A percentile compares a stretch with the other conserved stretches of the same genome.
phyloP scores from a whole-genome alignment of 2,888 invertebrate species.

The Cantharis rustica region DNA sequence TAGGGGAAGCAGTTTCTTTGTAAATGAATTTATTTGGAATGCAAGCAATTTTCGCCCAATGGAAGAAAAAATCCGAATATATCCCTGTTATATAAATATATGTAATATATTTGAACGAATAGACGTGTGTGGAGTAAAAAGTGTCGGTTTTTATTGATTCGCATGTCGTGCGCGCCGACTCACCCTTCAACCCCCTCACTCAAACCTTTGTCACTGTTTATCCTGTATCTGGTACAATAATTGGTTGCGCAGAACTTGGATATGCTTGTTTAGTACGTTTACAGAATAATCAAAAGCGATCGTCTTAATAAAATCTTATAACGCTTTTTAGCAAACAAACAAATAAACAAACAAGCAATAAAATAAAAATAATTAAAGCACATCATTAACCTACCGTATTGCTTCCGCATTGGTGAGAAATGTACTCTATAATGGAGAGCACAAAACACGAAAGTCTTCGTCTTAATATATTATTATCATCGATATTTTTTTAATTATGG shows the following conservation, averaged over 20 bases:
- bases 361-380: background rate
- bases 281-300: slow-evolving; percentile 20
- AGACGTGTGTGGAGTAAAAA: slow-evolving; percentile 47
- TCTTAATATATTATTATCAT: too few species aligned
- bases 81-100: slow-evolving; percentile 30
- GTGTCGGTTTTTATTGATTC: slow-evolving; percentile 55
- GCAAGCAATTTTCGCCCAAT: slow-evolving; percentile 16
- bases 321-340: background rate
- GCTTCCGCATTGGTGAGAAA: background rate
- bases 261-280: slow-evolving; percentile 46
- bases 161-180: slow-evolving; percentile 47
- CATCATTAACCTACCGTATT: background rate
- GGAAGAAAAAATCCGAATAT: slow-evolving; percentile 35
- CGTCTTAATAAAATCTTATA: background rate
- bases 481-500: background rate
- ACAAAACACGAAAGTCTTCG: background rate
- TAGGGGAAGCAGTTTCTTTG: background rate
- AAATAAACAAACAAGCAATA: background rate
- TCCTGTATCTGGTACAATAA: slow-evolving; percentile 52
- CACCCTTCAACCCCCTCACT: slow-evolving; percentile 35
- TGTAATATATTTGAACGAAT: slow-evolving; percentile 36
- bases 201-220: slow-evolving; percentile 50
- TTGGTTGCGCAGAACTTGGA: slow-evolving; percentile 51
- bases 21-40: slow-evolving; percentile 3
- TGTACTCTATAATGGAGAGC: background rate